A percentile compares a stretch with the other conserved stretches of the same genome.
Conservation (phyloP, 2,888 invertebrate genomes). For the Erebia epiphron region DNA sequence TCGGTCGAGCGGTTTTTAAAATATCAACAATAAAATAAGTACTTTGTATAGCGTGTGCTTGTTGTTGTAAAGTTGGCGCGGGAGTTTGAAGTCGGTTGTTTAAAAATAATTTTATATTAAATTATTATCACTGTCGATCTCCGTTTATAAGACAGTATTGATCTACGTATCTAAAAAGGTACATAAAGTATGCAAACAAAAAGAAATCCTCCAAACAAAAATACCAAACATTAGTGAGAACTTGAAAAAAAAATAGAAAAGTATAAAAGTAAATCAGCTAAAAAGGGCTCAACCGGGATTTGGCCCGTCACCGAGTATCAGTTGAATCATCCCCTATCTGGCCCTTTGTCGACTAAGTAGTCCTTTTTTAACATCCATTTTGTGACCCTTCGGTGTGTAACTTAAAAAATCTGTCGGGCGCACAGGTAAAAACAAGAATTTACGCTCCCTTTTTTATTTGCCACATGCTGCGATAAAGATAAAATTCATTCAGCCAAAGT, state of each 20-base stretch:
- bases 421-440: slow-evolving; percentile 36
- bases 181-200: slow-evolving; percentile 21
- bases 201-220: slow-evolving; percentile 22
- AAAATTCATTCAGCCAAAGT: slow-evolving; percentile 18
- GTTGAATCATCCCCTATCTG: slow-evolving; percentile 58
- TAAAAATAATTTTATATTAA: too few species aligned
- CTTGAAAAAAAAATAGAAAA: slow-evolving; percentile 26
- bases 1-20: too few species aligned
- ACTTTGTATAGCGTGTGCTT: too few species aligned
- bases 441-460: slow-evolving; percentile 24
- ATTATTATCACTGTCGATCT: background rate
- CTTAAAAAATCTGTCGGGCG: slow-evolving; percentile 39
- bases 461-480: slow-evolving; percentile 20
- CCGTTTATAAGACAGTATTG: background rate
- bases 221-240: slow-evolving; percentile 29
- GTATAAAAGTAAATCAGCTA: slow-evolving; percentile 38
- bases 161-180: too few species aligned
- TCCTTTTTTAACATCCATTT: slow-evolving; percentile 59
- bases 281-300: slow-evolving; percentile 57
- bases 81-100: too few species aligned
- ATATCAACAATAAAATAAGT: too few species aligned
- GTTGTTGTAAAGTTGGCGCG: too few species aligned
- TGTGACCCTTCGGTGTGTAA: slow-evolving; percentile 60
- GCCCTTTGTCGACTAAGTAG: slow-evolving; percentile 59
- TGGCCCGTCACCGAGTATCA: slow-evolving; percentile 57